Base-by-base conservation (phyloP, 2,888 invertebrate genomes). In the Blera fallax region DNA sequence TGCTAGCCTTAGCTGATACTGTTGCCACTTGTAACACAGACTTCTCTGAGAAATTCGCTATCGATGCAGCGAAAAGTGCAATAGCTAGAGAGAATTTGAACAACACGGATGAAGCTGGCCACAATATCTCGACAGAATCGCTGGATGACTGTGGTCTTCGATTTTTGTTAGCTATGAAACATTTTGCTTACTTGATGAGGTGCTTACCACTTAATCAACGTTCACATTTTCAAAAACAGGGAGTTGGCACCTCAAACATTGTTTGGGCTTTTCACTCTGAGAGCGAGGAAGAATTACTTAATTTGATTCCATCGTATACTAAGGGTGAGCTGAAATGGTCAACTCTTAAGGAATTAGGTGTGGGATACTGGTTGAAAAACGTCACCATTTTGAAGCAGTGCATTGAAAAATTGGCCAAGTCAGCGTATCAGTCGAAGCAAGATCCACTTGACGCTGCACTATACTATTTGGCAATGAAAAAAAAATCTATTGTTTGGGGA, bases 221-320 rank as follows among this genome's bases (percentile, higher is more conserved):
- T 69, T 95, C 96, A 0, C 95, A 95, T 72, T 94, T 98, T 87
- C 97, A 98, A 89, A 95, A 96, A 69, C 95, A 96, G 87, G 98
- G 98, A 21, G 96, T 97, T 0, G 96, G 96, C 37, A 96, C 96
- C 8, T 96, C 98, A 88, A 98, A 98, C 92, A 94, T 99, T 18
- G 98, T 98, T 2, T 99, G 99, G 99, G 99, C 99, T 0, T 99
- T 98, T 93, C 99, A 99, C 92, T 99, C 99, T 0, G 99, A 99
- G 92, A 97, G 98, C 18, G 98, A 98, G 91, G 98, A 98, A 89
- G 99, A 99, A 91, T 93, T 99, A 72, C 93, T 99, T 11, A 95
- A 96, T 77, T 93, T 98, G 62, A 96, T 98, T 87, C 99, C 99
- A 0, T 96, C 96, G 0, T 97, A 96, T 88, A 94, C 95, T 0